Conservation (phyloP, 2,888 invertebrate genomes). For the Apodemia zela region DNA sequence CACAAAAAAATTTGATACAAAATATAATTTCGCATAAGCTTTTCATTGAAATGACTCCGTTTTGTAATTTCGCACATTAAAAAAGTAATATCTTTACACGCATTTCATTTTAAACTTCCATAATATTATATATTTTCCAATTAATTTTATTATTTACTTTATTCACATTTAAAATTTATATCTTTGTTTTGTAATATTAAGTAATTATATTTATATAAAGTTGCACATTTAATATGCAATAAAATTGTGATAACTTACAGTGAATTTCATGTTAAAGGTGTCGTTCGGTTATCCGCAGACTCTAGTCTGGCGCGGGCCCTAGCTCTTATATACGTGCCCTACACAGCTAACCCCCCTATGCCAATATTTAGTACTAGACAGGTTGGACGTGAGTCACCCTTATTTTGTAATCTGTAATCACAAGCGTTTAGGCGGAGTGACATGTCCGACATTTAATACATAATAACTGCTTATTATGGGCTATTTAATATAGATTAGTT, state of each 20-base stretch:
- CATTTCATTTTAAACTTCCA: no score
- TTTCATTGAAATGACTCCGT: no score
- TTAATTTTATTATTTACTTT: no score
- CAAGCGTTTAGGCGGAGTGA: neutral
- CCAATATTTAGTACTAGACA: constrained; percentile 24
- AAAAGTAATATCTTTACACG: no score
- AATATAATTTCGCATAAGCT: no score
- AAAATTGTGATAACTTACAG: constrained; percentile 35
- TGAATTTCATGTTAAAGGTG: constrained; percentile 40
- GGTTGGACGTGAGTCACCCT: neutral
- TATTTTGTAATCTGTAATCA: neutral
- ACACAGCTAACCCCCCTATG: constrained; percentile 30
- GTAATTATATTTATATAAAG: no score
- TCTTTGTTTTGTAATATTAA: no score
- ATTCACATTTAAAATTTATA: no score
- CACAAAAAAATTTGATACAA: no score
- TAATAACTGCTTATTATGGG: neutral
- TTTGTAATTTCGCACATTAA: no score
- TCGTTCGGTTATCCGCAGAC: constrained; percentile 30
- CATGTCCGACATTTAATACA: neutral
- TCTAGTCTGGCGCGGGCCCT: constrained; percentile 24
- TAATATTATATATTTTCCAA: no score
- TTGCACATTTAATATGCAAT: no score
- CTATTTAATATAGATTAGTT: neutral
- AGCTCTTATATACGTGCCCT: constrained; percentile 37